Evolutionary conservation across 2,113 vertebrate genomes (phyloP), one percentile per base, ranked within the genome.

Genomic region (Spermophilus dauricus): DNA sequence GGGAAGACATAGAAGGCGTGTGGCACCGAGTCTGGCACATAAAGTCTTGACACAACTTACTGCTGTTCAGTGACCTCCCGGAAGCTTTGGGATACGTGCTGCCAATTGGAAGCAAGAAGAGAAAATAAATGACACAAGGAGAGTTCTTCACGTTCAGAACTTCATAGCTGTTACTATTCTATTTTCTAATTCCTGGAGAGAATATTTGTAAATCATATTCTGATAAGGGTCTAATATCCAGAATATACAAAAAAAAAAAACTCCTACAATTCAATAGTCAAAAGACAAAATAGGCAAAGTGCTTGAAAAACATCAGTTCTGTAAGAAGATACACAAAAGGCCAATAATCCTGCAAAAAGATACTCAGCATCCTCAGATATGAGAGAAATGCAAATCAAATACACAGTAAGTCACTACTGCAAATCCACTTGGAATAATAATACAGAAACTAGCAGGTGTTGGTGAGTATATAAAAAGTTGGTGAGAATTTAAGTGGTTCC

Each of bases 271-370:
- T 77, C 86, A 96, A 69, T 17, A 86, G 48, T 56, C 90, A 32
- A 84, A 77, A 77, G 34, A 16, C 4, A 84, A 95, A 95, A 86
- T 22, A 72, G 42, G n/a, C 16, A 75, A 76, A 75, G 30, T 10
- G 34, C 39, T 82, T 96, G 65, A 85, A 56, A 37, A 80, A 58
- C 12, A 24, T 26, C 14, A 42, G 87, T 70, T 80, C 77, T 45
- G 32, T 24, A 89, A 77, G 81, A 63, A 85, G 78, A 51, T 13
- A 67, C 45, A 56, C 24, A 39, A 65, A 67, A 73, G 28, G 24
- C 20, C n/a, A 78, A 65, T 1, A 86, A 86, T 1, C 17, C 12
- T 34, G 34, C 26, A 22, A 51, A 61, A 76, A 93, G 16, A 42
- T 28, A 32, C 2, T 65, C 39, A 16, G 7, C 22, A 72, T 10